Evolutionary conservation across 92 coral and sea anemone genomes (phyloP).

Genomic region (Virgularia gustaviana): DNA sequence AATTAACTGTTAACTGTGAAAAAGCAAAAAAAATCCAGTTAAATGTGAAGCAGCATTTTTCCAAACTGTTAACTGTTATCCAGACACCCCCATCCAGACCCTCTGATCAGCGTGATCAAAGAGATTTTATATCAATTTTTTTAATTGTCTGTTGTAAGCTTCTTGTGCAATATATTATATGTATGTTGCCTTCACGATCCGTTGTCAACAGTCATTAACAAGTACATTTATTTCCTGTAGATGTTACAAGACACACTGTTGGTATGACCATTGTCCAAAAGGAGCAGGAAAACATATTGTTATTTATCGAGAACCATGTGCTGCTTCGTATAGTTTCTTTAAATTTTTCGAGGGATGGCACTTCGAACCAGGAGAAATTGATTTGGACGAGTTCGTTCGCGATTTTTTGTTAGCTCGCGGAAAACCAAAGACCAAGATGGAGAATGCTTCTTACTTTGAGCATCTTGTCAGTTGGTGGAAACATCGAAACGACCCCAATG

Average conservation of each 20-base stretch:
- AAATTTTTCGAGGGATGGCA: background rate
- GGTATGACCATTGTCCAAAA: constrained; percentile 24
- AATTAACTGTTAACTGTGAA: no score
- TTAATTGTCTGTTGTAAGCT: no score
- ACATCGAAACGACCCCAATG: constrained; percentile 42
- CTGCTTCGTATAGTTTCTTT: constrained; percentile 4
- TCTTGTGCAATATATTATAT: no score
- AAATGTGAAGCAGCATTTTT: no score
- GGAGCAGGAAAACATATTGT: constrained; percentile 13
- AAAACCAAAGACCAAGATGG: constrained; percentile 28
- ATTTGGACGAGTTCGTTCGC: background rate
- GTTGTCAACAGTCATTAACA: no score
- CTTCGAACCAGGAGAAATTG: constrained; percentile 4
- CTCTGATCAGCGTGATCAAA: no score
- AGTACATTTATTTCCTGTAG: background rate
- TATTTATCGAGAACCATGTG: constrained; percentile 12
- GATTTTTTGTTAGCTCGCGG: background rate
- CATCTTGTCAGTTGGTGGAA: constrained; percentile 55
- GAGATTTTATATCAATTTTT: no score
- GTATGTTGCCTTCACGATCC: no score
- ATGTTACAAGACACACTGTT: constrained; percentile 14
- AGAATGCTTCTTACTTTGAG: constrained; percentile 35
- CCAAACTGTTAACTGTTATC: no score
- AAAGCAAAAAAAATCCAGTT: no score
- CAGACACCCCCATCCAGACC: no score